Conservation (phyloP, 23 tunicate genomes). For the Corella eumyota region DNA sequence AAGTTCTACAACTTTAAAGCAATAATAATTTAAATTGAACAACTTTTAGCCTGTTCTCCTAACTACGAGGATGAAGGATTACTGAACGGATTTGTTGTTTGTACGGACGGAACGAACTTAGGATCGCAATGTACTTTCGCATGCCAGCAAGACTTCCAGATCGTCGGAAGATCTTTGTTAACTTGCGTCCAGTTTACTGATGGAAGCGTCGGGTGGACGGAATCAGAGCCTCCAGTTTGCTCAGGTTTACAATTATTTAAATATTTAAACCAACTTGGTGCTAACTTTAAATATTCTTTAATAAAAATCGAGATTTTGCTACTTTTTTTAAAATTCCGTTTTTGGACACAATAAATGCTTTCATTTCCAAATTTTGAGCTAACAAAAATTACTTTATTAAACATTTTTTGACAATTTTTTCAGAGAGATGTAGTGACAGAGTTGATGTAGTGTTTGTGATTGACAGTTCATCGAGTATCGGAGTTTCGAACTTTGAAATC, state of each 20-base stretch:
- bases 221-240: conserved; percentile 3
- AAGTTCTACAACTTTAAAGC: too few species aligned
- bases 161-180: conserved; percentile 39
- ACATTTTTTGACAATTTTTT: too few species aligned
- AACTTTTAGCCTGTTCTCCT: conserved; percentile 36
- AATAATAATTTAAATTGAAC: too few species aligned
- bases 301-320: too few species aligned
- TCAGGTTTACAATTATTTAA: not conserved
- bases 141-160: conserved; percentile 47
- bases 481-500: conserved; percentile 22
- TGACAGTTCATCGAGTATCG: conserved; percentile 84
- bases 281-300: too few species aligned
- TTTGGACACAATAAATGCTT: too few species aligned
- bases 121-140: conserved; percentile 56
- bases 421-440: conserved; percentile 67
- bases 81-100: conserved; percentile 45
- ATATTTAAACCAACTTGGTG: too few species aligned
- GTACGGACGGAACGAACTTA: conserved; percentile 26
- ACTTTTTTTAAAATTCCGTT: too few species aligned
- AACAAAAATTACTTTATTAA: too few species aligned
- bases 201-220: conserved; percentile 18
- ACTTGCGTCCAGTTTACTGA: conserved; percentile 19
- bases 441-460: conserved; percentile 72
- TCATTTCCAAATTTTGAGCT: too few species aligned
- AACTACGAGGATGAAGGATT: conserved; percentile 37